phyloP scores from a whole-genome alignment of 1,140 invertebrate species.

The Sycophila sp. region DNA sequence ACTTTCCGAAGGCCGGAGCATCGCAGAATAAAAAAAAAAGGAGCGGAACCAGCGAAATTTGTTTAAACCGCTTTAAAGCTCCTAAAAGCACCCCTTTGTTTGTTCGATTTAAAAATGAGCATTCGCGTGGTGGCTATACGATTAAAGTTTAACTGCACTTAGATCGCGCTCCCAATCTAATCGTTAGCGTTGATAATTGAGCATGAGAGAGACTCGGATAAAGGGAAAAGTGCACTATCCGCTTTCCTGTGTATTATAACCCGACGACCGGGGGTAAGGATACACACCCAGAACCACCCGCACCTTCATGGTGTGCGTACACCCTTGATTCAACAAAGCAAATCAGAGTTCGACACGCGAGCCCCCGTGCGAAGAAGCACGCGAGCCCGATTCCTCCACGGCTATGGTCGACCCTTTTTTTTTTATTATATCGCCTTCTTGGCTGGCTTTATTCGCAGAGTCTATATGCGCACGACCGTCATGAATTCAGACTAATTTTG shows the following conservation, averaged over 20 bases:
- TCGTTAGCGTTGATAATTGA: conserved; percentile 30
- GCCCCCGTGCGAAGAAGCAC: conserved; percentile 61
- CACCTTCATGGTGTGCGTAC: conserved; percentile 40
- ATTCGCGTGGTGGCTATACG: conserved; percentile 15
- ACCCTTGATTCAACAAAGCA: conserved; percentile 66
- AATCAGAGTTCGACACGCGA: conserved; percentile 67
- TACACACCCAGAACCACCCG: neutral
- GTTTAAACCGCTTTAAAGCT: neutral
- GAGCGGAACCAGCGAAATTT: no score
- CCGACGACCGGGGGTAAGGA: conserved; percentile 13
- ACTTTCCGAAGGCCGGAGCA: neutral
- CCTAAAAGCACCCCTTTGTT: conserved; percentile 21
- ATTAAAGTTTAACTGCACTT: conserved; percentile 31
- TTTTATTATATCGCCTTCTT: conserved; percentile 9
- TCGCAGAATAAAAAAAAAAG: neutral
- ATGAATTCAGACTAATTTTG: neutral
- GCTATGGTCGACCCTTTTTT: conserved; percentile 33
- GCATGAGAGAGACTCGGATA: neutral
- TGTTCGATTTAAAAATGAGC: conserved; percentile 27
- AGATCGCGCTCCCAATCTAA: conserved; percentile 30
- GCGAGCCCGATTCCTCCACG: conserved; percentile 52
- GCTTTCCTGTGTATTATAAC: conserved; percentile 41
- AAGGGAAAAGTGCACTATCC: conserved; percentile 42
- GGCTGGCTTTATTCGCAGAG: conserved; percentile 4
- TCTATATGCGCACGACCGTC: no score